Evolutionary conservation across 53 echinoderm and acorn worm genomes (phyloP).

Genomic region (Pentamera pediparva): DNA sequence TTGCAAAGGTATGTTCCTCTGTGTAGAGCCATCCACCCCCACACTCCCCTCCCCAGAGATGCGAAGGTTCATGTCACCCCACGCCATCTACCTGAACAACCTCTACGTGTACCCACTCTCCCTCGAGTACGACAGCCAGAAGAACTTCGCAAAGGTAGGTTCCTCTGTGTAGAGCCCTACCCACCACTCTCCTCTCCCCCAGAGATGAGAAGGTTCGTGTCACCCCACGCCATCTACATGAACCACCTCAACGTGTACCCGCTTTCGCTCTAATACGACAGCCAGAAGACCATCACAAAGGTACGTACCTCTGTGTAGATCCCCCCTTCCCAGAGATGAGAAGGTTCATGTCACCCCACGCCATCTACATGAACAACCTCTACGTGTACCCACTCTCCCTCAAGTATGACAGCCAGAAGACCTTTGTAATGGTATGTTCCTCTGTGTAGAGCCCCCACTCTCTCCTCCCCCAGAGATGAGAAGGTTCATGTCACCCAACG

Average conservation of each 20-base stretch:
- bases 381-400: constrained; percentile 83
- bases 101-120: constrained; percentile 83
- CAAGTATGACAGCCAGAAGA: constrained; percentile 93
- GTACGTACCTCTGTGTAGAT: too few species aligned
- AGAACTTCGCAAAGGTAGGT: constrained; percentile 90
- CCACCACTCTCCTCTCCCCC: too few species aligned
- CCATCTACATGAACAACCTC: constrained; percentile 79
- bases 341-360: constrained; percentile 58
- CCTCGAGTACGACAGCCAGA: constrained; percentile 92
- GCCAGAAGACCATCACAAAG: constrained; percentile 82
- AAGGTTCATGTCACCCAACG: constrained; percentile 55
- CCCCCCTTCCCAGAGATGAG: constrained; percentile 60
- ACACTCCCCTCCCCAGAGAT: constrained; percentile 54
- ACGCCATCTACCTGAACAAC: constrained; percentile 78
- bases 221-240: constrained; percentile 65
- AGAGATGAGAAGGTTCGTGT: constrained; percentile 46
- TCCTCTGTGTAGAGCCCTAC: too few species aligned
- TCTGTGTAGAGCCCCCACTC: too few species aligned
- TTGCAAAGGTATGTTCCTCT: constrained; percentile 97
- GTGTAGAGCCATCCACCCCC: too few species aligned
- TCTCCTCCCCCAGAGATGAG: constrained; percentile 57
- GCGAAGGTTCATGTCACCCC: constrained; percentile 58
- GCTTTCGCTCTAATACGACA: constrained; percentile 74
- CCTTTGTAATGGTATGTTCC: constrained; percentile 92
- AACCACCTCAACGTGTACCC: constrained; percentile 91